Evolutionary conservation across 2,113 vertebrate species (phyloP), one percentile per base, ranked within the genome.

Genomic region (Sebastes fasciatus): DNA sequence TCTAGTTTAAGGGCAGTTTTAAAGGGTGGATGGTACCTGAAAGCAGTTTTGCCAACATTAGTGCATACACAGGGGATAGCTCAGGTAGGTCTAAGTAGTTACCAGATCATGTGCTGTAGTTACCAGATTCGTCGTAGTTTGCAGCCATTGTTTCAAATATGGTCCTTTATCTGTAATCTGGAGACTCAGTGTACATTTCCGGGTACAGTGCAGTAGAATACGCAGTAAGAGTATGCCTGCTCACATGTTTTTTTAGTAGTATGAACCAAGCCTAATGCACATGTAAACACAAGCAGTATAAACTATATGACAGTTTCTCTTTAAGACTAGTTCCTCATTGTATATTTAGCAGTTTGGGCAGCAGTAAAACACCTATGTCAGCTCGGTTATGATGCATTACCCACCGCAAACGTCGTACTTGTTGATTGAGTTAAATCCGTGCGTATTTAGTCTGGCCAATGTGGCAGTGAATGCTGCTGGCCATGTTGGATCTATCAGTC

Each of bases 401-500:
- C 17, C 21, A 3, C 17, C 11, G 16, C 17, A 66, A 10, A 46
- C 10, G 0, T 26, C 26, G 2, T 26, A 26, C 26, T 26, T 3
- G 26, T 26, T 26, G 26, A 26, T 26, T 26, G 34, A 48, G 64
- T 58, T 67, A 43, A 74, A 68, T 45, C 21, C 11, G n/a, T 42
- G 1, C 1, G 4, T 60, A 40, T 76, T 80, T 54, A 78, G n/a
- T 75, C 21, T 4, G 48, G 34, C 55, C 54, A 70, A 23, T 12
- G 81, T 10, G 69, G 75, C 68, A 34, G 72, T 74, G 80, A 85
- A 60, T 43, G 11, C 23, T 23, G 65, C 23, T 23, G 68, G 58
- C 79, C 55, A 34, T 45, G 79, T 40, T 66, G 76, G 68, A 68
- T 78, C 77, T 55, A 46, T 86, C 79, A 60, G 70, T 80, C 68